phyloP scores from a whole-genome alignment of 2,888 invertebrate genomes.

The Cheilosia grossa region DNA sequence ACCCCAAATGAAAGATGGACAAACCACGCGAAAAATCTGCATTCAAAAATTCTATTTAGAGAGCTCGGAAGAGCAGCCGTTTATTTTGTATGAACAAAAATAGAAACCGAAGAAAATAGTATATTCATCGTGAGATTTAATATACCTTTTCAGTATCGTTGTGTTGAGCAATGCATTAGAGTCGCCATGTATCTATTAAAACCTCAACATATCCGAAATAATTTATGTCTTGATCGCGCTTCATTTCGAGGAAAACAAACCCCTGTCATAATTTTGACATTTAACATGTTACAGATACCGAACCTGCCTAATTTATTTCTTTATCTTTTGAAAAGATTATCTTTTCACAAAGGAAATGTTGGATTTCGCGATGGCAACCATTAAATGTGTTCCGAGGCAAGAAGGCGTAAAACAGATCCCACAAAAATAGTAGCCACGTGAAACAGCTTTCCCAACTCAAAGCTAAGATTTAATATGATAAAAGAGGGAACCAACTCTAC shows the following conservation, averaged over 20 bases:
- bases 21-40: background rate
- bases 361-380: no score
- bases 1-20: background rate
- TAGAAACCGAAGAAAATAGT: background rate
- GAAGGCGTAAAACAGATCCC: no score
- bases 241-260: constrained; percentile 4
- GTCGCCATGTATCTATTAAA: constrained; percentile 27
- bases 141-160: background rate
- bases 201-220: constrained; percentile 14
- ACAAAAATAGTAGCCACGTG: no score
- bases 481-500: no score
- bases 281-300: constrained; percentile 34
- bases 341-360: background rate
- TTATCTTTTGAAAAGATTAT: background rate
- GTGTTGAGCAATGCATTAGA: constrained; percentile 11
- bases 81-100: background rate
- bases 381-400: no score
- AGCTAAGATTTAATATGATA: no score
- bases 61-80: background rate
- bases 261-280: constrained; percentile 44
- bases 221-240: constrained; percentile 39
- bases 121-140: background rate
- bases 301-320: background rate
- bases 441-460: no score
- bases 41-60: background rate